A percentile compares a stretch with the other conserved stretches of the same genome.
Evolutionary conservation across 2,113 vertebrate genomes (phyloP).

Genomic region (Bos taurus): DNA sequence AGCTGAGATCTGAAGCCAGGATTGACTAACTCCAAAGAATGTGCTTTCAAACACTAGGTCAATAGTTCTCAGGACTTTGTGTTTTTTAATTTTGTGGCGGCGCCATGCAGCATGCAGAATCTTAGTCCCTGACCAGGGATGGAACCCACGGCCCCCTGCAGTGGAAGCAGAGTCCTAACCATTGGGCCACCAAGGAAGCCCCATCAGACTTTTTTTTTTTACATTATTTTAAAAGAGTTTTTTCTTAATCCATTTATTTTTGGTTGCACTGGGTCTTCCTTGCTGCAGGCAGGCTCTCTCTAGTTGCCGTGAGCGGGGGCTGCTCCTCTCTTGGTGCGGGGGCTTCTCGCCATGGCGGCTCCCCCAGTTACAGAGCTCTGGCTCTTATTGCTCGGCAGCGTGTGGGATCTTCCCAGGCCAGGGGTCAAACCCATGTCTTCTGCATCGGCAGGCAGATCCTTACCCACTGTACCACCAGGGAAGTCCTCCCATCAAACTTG

Average conservation of each 20-base stretch:
- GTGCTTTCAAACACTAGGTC: background rate
- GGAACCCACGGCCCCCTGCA: background rate
- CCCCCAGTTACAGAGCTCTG: background rate
- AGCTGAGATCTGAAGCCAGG: background rate
- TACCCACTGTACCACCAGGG: background rate
- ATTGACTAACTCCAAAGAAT: background rate
- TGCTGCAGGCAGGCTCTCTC: background rate
- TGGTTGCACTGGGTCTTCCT: background rate
- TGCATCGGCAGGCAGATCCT: background rate
- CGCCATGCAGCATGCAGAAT: background rate
- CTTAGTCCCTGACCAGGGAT: background rate
- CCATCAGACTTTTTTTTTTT: background rate
- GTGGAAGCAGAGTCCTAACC: background rate
- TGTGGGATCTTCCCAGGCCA: background rate
- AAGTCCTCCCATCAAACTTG: background rate
- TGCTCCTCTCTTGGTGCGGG: background rate
- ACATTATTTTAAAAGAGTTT: background rate
- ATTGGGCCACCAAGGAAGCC: background rate
- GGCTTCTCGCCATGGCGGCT: accelerated
- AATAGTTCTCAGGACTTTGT: background rate
- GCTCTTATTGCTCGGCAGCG: background rate
- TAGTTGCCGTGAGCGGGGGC: background rate
- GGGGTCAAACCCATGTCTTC: background rate
- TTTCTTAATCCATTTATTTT: background rate
- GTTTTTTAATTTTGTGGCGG: background rate